Evolutionary conservation across 2,797 vertebrate species (phyloP), one percentile per base, ranked within the genome.

Genomic region (Onychomys arenicola): DNA sequence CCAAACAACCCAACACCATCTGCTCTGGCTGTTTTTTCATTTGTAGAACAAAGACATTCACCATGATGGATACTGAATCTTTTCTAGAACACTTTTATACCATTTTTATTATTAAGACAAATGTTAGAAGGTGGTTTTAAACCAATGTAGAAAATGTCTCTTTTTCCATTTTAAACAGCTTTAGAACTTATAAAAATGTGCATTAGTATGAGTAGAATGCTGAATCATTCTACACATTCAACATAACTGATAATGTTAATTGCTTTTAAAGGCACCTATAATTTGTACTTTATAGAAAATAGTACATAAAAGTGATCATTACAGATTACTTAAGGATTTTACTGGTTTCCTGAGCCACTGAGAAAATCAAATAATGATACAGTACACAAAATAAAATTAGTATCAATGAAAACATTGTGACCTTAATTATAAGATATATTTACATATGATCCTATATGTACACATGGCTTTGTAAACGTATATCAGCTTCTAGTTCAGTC

Each of bases 361-460:
- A 95, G 46, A 90, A 96, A 61, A 0, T 2, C 89, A 94, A 86
- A 5, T 82, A 94, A 87, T 78, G 89, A 90, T 85, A 76, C n/a
- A 95, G 37, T 67, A 95, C 82, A 52, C 55, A 5, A 0, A 92
- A 95, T 73, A 27, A 65, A 95, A 90, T 84, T 2, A 3, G 34
- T 37, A 37, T 40, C 43, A 57, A 32, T 49, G 61, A 92, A 75
- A 84, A 85, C 57, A 57, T 59, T 43, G 5, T 46, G 27, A 43
- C 40, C 12, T 40, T 78, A 34, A 9, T 93, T 91, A 32, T 83
- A 37, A 65, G 17, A 63, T 89, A 40, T 49, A 34, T 32, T 63
- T 85, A 80, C 61, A 9, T 80, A 57, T 40, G 34, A 89, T 59
- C 14, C 6, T 78, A 10, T 7, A 13, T 65, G 8, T n/a, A 40